These are phyloP conservation scores for Catamblyrhynchus diadema DNA, from an alignment of 2,797 vertebrate genomes.

Conservation along the genomic window DNA sequence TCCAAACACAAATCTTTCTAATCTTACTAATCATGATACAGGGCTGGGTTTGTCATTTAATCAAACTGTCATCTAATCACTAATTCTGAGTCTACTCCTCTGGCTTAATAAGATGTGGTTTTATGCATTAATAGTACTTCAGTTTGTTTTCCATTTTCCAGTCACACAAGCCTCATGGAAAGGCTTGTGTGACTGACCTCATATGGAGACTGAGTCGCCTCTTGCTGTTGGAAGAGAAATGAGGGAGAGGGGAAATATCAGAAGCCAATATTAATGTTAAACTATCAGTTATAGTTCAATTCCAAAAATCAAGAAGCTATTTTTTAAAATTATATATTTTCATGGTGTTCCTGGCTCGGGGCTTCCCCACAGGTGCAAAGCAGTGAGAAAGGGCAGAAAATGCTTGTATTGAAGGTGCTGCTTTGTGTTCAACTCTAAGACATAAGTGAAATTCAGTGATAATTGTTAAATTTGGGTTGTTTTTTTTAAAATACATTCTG, in stretches of 20 bases:
- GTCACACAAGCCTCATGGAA: background rate
- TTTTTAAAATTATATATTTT: background rate
- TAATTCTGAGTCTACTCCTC: background rate
- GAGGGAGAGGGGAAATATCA: background rate
- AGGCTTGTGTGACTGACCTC: conserved; percentile 26
- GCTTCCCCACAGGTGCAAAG: background rate
- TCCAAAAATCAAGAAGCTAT: background rate
- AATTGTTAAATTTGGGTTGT: background rate
- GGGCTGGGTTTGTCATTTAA: conserved; percentile 3
- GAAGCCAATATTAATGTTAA: background rate
- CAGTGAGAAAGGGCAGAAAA: background rate
- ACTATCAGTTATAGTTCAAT: background rate
- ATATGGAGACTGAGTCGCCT: background rate
- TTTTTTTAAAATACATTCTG: background rate
- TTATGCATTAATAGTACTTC: background rate
- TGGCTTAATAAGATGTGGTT: background rate
- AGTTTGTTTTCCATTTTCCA: background rate
- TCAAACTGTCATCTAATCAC: background rate
- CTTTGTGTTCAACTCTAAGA: background rate
- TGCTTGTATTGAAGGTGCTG: background rate
- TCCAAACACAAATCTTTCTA: background rate
- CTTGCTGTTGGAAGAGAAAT: background rate
- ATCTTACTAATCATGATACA: conserved; percentile 40
- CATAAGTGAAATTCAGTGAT: background rate
- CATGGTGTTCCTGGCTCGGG: background rate